A percentile compares a stretch with the other conserved stretches of the same genome.
These are phyloP conservation scores for Stylophora pistillata DNA, from an alignment of 64 coral and sea anemone species.

Conservation along the genomic window DNA sequence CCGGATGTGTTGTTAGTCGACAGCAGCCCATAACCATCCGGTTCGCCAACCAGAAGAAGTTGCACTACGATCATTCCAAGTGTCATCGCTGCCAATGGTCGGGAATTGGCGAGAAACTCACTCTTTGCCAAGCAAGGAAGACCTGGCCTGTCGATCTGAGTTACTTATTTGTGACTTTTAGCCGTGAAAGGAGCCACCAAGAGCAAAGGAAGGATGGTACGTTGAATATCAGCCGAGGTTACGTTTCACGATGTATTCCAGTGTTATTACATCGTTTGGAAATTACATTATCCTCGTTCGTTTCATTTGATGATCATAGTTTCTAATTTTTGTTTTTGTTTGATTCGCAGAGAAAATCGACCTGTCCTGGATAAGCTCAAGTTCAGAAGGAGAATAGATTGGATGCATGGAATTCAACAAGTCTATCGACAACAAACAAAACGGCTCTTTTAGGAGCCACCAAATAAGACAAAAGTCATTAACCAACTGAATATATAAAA, in stretches of 20 bases:
- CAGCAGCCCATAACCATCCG: background rate
- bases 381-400: slow-evolving; percentile 11
- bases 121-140: slow-evolving; percentile 19
- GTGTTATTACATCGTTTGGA: background rate
- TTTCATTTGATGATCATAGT: background rate
- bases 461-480: background rate
- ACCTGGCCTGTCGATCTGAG: slow-evolving; percentile 26
- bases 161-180: slow-evolving; percentile 28
- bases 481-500: too few species aligned
- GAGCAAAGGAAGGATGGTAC: slow-evolving; percentile 24
- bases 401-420: background rate
- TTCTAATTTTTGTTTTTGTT: slow-evolving; percentile 2
- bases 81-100: slow-evolving; percentile 27
- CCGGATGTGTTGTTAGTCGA: slow-evolving; percentile 19
- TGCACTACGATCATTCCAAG: slow-evolving; percentile 29
- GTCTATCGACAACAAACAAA: background rate
- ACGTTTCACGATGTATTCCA: background rate
- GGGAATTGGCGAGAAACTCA: slow-evolving; percentile 8
- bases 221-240: background rate
- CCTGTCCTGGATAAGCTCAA: slow-evolving; percentile 29
- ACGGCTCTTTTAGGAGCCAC: background rate
- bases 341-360: slow-evolving; percentile 15
- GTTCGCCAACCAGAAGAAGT: background rate
- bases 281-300: background rate
- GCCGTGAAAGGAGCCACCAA: slow-evolving; percentile 23